Base-by-base conservation (phyloP, 2,113 vertebrate species). In the Pterocles burchelli region DNA sequence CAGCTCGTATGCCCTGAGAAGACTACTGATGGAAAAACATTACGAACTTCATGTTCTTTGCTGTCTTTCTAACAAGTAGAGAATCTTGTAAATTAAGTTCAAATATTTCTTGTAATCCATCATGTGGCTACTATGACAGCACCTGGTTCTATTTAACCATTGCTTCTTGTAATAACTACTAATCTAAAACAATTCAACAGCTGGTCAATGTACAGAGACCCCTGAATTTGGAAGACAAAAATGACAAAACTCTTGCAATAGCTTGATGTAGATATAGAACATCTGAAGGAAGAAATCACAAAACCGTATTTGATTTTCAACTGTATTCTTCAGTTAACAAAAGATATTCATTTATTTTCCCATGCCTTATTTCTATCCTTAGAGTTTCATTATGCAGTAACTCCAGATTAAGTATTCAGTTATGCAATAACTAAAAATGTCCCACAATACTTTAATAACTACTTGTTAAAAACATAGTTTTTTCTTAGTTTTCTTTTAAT, bases 1-100 rank as follows among this genome's bases (percentile, higher is more conserved):
- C 11, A 34, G 24, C 0, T 2, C 10, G 22, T 17, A 33, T 16
- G 13, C 9, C 29, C 0, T 7, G 9, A 49, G 68, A 34, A 57
- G 85, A 13, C 10, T 57, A 34, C 12, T 24, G 25, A 41, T 72
- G 11, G 38, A 55, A 82, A 79, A 80, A 17, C 2, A 25, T 22
- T 31, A 21, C 9, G 7, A 20, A 51, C 12, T 46, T 46, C 2
- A 2, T 68, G 20, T 46, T 51, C 38, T 76, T 83, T 55, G 29
- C 9, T 82, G 7, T 48, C 57, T 88, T 86, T 77, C 31, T 65
- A 62, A 4, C 21, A 76, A 43, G 55, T 0, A 70, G 6, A 71
- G 4, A 89, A 77, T 45, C 10, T 11, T 72, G 26, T 59, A 20
- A 74, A 93, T 22, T 9, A 33, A 71, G 25, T 6, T 75, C 7